phyloP scores from a whole-genome alignment of 2,113 vertebrate genomes.

The Sebastes schlegelii region DNA sequence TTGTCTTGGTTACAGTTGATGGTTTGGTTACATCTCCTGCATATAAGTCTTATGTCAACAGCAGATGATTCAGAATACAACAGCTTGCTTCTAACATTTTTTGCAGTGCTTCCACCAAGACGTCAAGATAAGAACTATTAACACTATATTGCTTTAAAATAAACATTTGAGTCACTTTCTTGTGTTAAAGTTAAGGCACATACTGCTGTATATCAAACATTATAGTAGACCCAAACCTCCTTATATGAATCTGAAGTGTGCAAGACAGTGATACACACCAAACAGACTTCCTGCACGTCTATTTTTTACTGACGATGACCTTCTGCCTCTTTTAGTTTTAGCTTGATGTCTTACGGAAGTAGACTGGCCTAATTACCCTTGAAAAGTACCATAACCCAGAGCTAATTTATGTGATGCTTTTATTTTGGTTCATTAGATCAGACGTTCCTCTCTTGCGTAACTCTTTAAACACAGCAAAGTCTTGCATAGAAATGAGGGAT shows the following conservation, averaged over 20 bases:
- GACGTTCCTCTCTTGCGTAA: background rate
- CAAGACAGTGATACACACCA: background rate
- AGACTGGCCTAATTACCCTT: background rate
- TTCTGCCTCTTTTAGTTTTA: background rate
- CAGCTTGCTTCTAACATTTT: background rate
- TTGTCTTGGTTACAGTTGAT: background rate
- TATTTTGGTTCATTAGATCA: background rate
- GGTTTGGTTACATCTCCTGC: background rate
- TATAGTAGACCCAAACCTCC: background rate
- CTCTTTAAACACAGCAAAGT: background rate
- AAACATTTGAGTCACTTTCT: background rate
- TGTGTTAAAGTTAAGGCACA: background rate
- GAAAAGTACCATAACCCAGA: background rate
- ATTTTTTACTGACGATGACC: constrained; percentile 9
- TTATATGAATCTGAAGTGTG: background rate
- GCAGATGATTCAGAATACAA: background rate
- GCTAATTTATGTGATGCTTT: background rate
- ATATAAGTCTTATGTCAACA: background rate
- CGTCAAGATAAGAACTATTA: background rate
- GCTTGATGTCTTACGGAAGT: background rate
- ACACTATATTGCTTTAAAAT: background rate
- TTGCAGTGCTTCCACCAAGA: background rate
- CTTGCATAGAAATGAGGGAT: background rate
- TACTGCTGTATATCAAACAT: background rate
- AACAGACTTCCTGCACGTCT: constrained; percentile 14